Evolutionary conservation across 2,797 vertebrate species (phyloP), one percentile per base, ranked within the genome.

Genomic region (Chaetophractus vellerosus): DNA sequence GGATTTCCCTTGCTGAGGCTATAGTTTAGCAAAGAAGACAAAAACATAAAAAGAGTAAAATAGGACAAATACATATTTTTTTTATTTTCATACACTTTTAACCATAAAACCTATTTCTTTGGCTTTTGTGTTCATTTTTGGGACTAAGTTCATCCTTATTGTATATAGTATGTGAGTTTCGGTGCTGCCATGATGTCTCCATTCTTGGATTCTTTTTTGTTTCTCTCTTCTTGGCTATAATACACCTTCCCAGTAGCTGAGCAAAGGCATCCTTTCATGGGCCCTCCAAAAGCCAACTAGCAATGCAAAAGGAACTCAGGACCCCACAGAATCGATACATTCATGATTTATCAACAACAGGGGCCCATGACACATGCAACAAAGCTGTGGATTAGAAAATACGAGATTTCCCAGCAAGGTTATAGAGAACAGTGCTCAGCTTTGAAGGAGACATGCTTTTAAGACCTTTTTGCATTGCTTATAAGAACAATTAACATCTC

Each of bases 391-490:
- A n/a, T 71, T 38, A 84, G 31, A 61, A 33, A 69, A 78, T 14
- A 78, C 6, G 8, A 48, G 63, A 57, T 10, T 74, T 74, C 38
- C 36, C 36, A 59, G 66, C 57, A 59, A 74, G 21, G 28, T 72
- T 88, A 57, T 50, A 16, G 4, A 78, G 14, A 41, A 2, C 18
- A 52, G n/a, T 18, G 8, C 28, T 92, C 24, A 57, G 16, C 45
- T 82, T 88, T 61, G 24, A 61, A 88, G 83, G 80, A 79, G 9
- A 12, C 24, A n/a, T 33, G 12, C 48, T 89, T 89, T 74, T 89
- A 85, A 85, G 52, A 75, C 9, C 26, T 68, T 66, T 92, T 61
- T 69, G 28, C 33, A 55, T 63, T 61, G 28, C 18, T 36, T 76
- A 36, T 26, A 68, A 59, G 6, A 61, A 81, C 50, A 68, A 41